Conservation (phyloP, 2,113 vertebrate species). For the Rhizomys pruinosus region DNA sequence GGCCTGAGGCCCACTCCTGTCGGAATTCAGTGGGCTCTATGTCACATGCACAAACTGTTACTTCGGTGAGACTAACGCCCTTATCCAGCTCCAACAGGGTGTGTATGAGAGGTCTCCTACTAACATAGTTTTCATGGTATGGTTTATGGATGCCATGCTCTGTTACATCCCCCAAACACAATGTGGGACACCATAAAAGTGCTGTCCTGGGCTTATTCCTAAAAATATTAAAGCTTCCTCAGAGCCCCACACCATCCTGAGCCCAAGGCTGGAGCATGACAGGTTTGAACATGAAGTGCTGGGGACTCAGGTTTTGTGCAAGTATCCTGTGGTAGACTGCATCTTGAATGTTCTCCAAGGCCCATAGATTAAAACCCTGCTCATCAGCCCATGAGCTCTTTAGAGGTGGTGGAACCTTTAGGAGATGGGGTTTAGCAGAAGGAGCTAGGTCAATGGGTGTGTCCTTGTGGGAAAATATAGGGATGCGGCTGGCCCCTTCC, state of each 20-base stretch:
- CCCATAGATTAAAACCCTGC: neutral
- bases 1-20: neutral
- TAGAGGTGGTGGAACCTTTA: neutral
- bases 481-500: neutral
- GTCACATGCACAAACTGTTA: neutral
- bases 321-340: neutral
- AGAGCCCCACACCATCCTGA: neutral
- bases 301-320: neutral
- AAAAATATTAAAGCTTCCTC: neutral
- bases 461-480: too few relatives aligned
- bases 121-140: neutral
- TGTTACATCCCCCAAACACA: too few relatives aligned
- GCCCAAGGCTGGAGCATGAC: neutral
- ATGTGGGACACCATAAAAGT: neutral
- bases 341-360: neutral
- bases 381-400: neutral
- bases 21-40: neutral
- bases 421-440: neutral
- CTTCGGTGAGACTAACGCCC: neutral
- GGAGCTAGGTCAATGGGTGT: neutral
- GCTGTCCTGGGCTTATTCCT: neutral
- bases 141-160: neutral
- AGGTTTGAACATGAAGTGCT: neutral
- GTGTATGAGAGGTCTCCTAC: neutral
- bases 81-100: neutral